Percentiles rank a stretch among this genome's conserved stretches.
Conservation (phyloP, 64 coral and sea anemone genomes). For the Porites lutea region DNA sequence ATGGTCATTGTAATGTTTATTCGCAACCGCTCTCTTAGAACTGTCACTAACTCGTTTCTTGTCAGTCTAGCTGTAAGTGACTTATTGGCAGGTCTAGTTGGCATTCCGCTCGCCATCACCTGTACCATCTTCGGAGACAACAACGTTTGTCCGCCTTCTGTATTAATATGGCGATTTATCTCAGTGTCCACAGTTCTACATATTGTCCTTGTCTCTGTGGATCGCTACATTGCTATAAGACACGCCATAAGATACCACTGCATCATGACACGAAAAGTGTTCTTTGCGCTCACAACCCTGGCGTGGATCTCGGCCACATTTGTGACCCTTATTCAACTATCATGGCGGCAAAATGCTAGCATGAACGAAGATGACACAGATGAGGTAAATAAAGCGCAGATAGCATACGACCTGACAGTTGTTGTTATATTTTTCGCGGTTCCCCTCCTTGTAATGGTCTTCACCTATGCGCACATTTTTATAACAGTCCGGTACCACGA, state of each 20-base stretch:
- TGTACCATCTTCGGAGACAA: constrained; percentile 23
- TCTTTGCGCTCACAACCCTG: not conserved
- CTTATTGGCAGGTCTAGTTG: constrained; percentile 62
- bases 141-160: not conserved
- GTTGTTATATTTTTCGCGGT: constrained; percentile 51
- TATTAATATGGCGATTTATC: constrained; percentile 62
- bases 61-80: constrained; percentile 68
- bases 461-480: constrained; percentile 40
- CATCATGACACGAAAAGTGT: constrained; percentile 39
- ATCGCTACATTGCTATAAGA: constrained; percentile 75
- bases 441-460: constrained; percentile 48
- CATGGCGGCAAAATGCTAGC: constrained; percentile 14
- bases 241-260: constrained; percentile 69
- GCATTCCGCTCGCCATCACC: constrained; percentile 39
- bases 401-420: not conserved
- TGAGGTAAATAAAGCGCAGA: not conserved
- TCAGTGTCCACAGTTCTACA: constrained; percentile 77
- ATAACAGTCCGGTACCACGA: constrained; percentile 66
- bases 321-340: constrained; percentile 60
- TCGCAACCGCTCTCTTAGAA: constrained; percentile 51
- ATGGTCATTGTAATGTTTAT: constrained; percentile 58
- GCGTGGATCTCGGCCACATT: constrained; percentile 39
- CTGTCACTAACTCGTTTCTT: constrained; percentile 72
- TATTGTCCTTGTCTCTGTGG: constrained; percentile 61
- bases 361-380: constrained; percentile 22